Base-by-base conservation (phyloP, 2,888 invertebrate genomes). In the Ochlodes sylvanus region DNA sequence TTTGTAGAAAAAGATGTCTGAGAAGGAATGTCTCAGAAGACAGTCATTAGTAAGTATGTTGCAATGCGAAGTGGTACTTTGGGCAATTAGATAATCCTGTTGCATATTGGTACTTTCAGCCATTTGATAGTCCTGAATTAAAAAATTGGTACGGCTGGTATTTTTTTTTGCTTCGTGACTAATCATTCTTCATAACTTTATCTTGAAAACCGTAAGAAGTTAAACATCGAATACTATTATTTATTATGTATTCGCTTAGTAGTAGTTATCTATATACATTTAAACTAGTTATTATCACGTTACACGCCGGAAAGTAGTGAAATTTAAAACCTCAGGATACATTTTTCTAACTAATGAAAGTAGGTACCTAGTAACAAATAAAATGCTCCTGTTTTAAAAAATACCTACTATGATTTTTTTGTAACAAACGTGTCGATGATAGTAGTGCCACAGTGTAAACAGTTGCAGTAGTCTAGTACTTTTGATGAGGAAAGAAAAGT, bases 231-330 rank as follows among this genome's bases (percentile, higher is more conserved):
- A 77, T 79, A 77, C 76, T 72, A 74, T 77, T 79, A 79, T 79
- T 75, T 75, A 78, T 77, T 68, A 81, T 78, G 75, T 77, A 85
- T 81, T 79, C 72, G 70, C 81, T 87, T 88, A 88, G 75, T 73
- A 73, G 70, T 80, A 79, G 17, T 79, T 83, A 84, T 83, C 78
- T 91, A 89, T 92, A 79, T 92, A 92, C 89, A 91, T 83, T 86
- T 86, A 88, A 38, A 81, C 92, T 93, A 93, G 86, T 93, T 93
- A 93, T 93, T 93, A 93, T 93, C 92, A 92, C 91, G 91, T 93
- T 93, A 91, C 92, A 86, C 82, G 85, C 80, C 84, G 83, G 79
- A 83, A 60, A 50, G 38, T 67, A 61, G 32, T 60, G 47, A 47
- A 61, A 27, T 15, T 9, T 27, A 54, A 54, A 67, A 42, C 14